Conservation (phyloP, 2,113 vertebrate genomes). For the Hystrix brachyura region DNA sequence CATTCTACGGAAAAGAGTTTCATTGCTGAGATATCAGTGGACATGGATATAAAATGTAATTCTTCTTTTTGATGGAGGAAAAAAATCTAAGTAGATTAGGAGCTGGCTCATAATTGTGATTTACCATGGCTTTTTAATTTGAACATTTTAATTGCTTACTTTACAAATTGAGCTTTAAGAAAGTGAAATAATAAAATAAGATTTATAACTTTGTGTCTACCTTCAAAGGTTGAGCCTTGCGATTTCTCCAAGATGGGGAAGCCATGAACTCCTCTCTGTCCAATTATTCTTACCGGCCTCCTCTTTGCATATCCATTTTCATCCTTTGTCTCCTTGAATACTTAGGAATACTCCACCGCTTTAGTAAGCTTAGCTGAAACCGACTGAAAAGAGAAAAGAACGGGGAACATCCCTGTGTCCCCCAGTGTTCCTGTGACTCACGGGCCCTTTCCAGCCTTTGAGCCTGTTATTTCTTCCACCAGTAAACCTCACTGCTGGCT, state of each 20-base stretch:
- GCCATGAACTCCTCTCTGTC: neutral
- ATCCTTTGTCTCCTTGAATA: neutral
- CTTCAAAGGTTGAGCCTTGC: constrained; percentile 10
- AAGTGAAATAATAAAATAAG: constrained; percentile 56
- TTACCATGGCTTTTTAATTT: constrained; percentile 69
- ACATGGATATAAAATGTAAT: neutral
- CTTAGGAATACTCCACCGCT: neutral
- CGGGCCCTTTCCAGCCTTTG: neutral
- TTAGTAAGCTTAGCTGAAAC: neutral
- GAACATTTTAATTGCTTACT: constrained; percentile 70
- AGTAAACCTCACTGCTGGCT: neutral
- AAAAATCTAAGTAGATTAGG: constrained; percentile 18
- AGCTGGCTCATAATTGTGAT: constrained; percentile 65
- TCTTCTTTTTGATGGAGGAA: neutral
- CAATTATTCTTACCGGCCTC: neutral
- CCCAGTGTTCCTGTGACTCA: neutral
- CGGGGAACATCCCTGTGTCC: neutral
- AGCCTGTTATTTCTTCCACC: neutral
- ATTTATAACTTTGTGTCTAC: neutral
- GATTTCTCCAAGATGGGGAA: neutral
- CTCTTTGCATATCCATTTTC: neutral
- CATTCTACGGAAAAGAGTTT: neutral
- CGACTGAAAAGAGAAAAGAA: neutral
- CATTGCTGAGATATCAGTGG: neutral
- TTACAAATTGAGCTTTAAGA: constrained; percentile 67